Conservation (phyloP, 2,113 vertebrate species). For the Boulengeromyrus knoepffleri region DNA sequence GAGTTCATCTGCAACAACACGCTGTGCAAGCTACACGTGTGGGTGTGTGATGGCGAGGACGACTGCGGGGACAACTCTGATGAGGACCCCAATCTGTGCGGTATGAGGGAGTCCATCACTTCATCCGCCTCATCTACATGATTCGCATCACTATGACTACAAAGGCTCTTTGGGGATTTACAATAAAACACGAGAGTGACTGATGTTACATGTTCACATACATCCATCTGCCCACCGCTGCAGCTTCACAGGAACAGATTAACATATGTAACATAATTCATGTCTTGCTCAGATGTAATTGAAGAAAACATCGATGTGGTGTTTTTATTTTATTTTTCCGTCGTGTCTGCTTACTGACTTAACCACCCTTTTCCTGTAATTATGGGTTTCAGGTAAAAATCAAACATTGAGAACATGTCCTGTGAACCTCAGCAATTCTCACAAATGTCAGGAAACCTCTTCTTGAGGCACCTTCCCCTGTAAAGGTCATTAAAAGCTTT, state of each 20-base stretch:
- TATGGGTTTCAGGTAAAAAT: conserved; percentile 6
- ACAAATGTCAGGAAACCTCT: conserved; percentile 2
- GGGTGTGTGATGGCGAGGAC: conserved; percentile 80
- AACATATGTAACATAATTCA: neutral
- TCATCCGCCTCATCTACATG: neutral
- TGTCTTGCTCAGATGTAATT: neutral
- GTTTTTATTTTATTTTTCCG: neutral
- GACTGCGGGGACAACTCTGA: conserved; percentile 82
- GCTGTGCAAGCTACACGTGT: conserved; percentile 73
- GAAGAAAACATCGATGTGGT: neutral
- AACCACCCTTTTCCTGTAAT: neutral
- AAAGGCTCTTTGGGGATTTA: neutral
- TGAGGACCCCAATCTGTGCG: conserved; percentile 71
- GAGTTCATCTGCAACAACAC: conserved; percentile 82
- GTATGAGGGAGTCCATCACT: conserved; percentile 46
- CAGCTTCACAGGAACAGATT: neutral
- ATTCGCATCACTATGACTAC: neutral
- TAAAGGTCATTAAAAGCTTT: neutral
- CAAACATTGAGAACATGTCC: neutral
- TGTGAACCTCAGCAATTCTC: conserved; percentile 1
- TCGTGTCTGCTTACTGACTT: neutral
- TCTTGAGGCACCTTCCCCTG: neutral
- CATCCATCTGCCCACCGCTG: neutral
- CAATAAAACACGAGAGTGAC: neutral
- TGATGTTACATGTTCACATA: neutral